phyloP scores from a whole-genome alignment of 2,113 vertebrate genomes.

The Sylvia atricapilla region DNA sequence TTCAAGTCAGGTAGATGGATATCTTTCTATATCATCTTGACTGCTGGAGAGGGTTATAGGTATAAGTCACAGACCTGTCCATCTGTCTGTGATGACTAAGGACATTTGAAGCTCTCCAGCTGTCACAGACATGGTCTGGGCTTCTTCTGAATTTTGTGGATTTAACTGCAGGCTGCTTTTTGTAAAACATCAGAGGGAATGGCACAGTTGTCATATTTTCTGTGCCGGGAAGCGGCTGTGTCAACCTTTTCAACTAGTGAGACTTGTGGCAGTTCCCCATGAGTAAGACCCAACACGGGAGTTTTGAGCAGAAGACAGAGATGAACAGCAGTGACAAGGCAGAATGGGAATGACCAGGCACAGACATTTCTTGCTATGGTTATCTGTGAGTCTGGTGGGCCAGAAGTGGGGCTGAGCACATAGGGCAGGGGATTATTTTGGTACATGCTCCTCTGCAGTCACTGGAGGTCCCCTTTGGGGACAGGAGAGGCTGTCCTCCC shows the following conservation, averaged over 20 bases:
- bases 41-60: not conserved
- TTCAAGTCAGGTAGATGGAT: not conserved
- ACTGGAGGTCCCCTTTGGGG: not conserved
- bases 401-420: rapidly evolving
- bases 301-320: not conserved
- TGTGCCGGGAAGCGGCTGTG: not conserved
- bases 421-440: not conserved
- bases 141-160: not conserved
- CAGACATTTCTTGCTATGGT: not conserved
- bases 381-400: not conserved
- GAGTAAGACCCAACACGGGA: not conserved
- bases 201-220: rapidly evolving
- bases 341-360: not conserved
- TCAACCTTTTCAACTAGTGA: not conserved
- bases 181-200: not conserved
- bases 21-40: not conserved
- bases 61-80: not conserved
- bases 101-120: not conserved
- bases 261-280: not conserved
- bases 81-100: not conserved
- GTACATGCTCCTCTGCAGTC: not conserved
- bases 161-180: not conserved
- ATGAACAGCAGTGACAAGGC: not conserved
- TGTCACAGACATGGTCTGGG: not conserved
- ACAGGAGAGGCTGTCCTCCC: not conserved